Conservation (phyloP, 2,797 vertebrate species). For the Gastrophryne carolinensis region DNA sequence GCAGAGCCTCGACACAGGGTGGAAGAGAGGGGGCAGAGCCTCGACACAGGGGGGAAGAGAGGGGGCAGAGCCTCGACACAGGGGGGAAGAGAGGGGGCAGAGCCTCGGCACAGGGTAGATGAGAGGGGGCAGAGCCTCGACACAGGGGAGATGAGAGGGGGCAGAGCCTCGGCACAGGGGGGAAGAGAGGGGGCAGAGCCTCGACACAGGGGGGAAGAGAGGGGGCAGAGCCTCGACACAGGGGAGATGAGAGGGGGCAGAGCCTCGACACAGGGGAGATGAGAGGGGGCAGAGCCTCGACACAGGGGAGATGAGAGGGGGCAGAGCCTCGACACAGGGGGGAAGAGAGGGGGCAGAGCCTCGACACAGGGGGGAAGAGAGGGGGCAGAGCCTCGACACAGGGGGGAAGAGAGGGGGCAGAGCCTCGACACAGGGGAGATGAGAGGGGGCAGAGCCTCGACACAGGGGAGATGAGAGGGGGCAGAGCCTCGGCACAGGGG, state of each 20-base stretch:
- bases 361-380: neutral
- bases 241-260: neutral
- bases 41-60: neutral
- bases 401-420: slow-evolving; percentile 61
- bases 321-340: neutral
- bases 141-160: slow-evolving; percentile 58
- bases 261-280: slow-evolving; percentile 40
- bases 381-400: neutral
- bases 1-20: no score
- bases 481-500: no score
- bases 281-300: slow-evolving; percentile 62
- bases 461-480: neutral
- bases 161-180: slow-evolving; percentile 53
- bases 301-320: neutral
- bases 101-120: slow-evolving; percentile 37
- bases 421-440: slow-evolving; percentile 38
- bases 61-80: neutral
- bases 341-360: slow-evolving; percentile 64
- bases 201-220: slow-evolving; percentile 58
- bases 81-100: slow-evolving; percentile 61
- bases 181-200: neutral
- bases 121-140: no score
- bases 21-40: slow-evolving; percentile 64
- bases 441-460: no score
- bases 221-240: slow-evolving; percentile 54